Percentiles rank a stretch among this genome's conserved stretches.
Conservation (phyloP, 2,888 invertebrate species). For the Microchrysa polita region DNA sequence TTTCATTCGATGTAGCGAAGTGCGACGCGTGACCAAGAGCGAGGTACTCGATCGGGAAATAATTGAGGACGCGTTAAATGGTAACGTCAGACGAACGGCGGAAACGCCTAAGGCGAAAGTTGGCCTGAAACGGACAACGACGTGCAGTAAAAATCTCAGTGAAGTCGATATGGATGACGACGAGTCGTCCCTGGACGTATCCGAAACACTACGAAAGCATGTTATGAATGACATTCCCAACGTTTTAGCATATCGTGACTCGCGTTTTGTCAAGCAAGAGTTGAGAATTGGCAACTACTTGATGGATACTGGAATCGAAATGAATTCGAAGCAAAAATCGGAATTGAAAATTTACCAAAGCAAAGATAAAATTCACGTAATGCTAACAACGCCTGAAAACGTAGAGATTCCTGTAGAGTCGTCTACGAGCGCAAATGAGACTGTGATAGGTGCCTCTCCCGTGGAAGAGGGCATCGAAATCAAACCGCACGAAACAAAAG, state of each 20-base stretch:
- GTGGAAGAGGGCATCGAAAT: constrained; percentile 61
- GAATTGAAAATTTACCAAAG: constrained; percentile 29
- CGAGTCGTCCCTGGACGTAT: background rate
- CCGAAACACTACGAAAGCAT: constrained; percentile 44
- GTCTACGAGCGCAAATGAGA: constrained; percentile 47
- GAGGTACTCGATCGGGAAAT: constrained; percentile 46
- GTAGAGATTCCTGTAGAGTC: constrained; percentile 55
- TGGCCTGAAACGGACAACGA: constrained; percentile 58
- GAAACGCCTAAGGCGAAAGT: constrained; percentile 7
- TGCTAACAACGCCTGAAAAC: constrained; percentile 62
- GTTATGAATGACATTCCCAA: constrained; percentile 62
- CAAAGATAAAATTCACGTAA: constrained; percentile 56
- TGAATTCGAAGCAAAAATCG: constrained; percentile 54
- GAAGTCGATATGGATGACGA: constrained; percentile 50
- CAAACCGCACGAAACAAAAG: constrained; percentile 48
- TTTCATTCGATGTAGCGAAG: constrained; percentile 84
- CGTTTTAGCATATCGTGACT: constrained; percentile 62
- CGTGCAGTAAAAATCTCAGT: constrained; percentile 60
- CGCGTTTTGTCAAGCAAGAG: constrained; percentile 63
- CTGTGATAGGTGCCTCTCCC: constrained; percentile 55
- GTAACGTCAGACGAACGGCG: constrained; percentile 7
- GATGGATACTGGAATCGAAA: constrained; percentile 63
- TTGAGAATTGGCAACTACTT: constrained; percentile 62
- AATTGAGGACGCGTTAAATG: constrained; percentile 52
- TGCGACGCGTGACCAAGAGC: constrained; percentile 67